phyloP scores from a whole-genome alignment of 2,113 vertebrate genomes.

The Campylomormyrus numenius region DNA sequence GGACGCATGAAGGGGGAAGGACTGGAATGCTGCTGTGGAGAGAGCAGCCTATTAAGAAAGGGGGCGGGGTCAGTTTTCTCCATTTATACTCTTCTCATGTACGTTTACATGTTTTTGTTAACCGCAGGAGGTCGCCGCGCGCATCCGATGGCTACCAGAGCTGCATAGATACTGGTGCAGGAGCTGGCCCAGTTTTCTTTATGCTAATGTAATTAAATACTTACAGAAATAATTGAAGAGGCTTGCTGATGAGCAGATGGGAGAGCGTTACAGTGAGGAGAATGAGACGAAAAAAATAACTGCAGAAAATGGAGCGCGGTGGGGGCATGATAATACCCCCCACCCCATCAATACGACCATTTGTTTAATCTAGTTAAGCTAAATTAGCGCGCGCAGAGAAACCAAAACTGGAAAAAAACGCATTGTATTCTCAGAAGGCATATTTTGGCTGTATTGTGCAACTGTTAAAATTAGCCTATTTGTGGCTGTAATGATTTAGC shows the following conservation, averaged over 20 bases:
- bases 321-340: slow-evolving; percentile 33
- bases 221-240: slow-evolving; percentile 26
- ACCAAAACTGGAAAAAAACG: neutral
- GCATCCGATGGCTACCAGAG: slow-evolving; percentile 25
- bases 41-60: neutral
- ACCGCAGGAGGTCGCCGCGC: neutral
- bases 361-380: slow-evolving; percentile 35
- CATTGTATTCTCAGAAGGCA: neutral
- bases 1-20: neutral
- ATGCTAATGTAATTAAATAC: slow-evolving; percentile 45
- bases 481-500: neutral
- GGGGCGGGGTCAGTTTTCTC: neutral
- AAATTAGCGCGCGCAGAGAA: neutral
- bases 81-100: neutral
- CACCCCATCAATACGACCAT: slow-evolving; percentile 34
- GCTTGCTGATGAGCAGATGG: slow-evolving; percentile 27
- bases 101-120: neutral
- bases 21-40: no score
- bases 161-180: slow-evolving; percentile 15
- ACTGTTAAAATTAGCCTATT: neutral
- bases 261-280: slow-evolving; percentile 22
- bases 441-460: neutral
- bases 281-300: slow-evolving; percentile 29
- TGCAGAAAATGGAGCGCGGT: slow-evolving; percentile 28
- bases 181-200: slow-evolving; percentile 30